Percentiles rank a stretch among this genome's conserved stretches.
Evolutionary conservation across 2,888 invertebrate species (phyloP).

Genomic region (Habroteleia sp.): DNA sequence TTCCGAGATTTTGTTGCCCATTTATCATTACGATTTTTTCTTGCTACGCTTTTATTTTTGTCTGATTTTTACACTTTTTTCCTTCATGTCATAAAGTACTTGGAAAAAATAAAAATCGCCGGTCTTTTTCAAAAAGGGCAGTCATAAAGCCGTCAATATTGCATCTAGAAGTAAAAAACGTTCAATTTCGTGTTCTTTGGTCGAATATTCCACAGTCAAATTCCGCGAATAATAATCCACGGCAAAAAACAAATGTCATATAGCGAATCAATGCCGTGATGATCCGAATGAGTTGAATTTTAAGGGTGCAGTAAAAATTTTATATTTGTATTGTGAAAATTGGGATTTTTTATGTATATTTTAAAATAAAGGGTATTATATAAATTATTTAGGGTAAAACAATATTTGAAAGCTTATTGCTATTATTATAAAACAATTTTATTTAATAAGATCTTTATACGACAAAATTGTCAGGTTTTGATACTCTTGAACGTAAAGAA

Average conservation of each 20-base stretch:
- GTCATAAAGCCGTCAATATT: conserved; percentile 12
- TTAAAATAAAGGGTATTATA: too few species aligned
- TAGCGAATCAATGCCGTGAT: too few species aligned
- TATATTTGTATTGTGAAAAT: too few species aligned
- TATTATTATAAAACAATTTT: too few species aligned
- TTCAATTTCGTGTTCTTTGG: conserved; percentile 18
- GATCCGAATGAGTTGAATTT: too few species aligned
- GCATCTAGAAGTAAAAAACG: conserved; percentile 10
- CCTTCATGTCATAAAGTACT: conserved; percentile 6
- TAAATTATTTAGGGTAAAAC: too few species aligned
- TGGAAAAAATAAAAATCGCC: conserved; percentile 16
- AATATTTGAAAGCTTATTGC: too few species aligned
- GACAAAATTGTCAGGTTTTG: too few species aligned
- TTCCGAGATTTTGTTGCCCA: background rate
- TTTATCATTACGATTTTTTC: conserved; percentile 10
- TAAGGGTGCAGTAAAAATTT: too few species aligned
- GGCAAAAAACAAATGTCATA: background rate
- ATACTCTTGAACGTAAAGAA: too few species aligned
- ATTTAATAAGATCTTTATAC: too few species aligned
- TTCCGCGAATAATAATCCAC: conserved; percentile 1
- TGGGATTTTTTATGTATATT: too few species aligned
- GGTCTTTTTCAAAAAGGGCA: conserved; percentile 12
- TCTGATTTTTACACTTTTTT: conserved; percentile 17
- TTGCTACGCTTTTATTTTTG: conserved; percentile 5
- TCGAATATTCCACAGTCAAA: conserved; percentile 13